Evolutionary conservation across 1,140 invertebrate genomes (phyloP), one percentile per base, ranked within the genome.

Genomic region (Drosophila repletoides): DNA sequence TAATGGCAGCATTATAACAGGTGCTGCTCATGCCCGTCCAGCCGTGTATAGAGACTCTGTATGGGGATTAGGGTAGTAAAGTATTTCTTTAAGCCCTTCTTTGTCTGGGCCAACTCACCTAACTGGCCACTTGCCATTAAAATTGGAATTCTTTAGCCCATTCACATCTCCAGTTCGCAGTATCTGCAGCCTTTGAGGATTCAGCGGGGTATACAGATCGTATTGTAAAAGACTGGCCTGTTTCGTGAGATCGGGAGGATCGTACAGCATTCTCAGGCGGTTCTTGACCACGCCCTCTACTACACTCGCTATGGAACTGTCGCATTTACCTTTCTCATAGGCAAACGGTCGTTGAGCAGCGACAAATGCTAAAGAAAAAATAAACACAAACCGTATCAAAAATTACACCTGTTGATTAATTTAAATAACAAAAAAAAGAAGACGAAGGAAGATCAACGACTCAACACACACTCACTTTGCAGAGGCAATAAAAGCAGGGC

Each of bases 111-210:
- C n/a, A n/a, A 46, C 65, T 41, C 14, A 89, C 88, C 88, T 83
- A 3, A 89, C 69, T 19, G 86, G 87, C 69, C 89, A 90, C 12
- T 71, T 84, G 6, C 64, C 9, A 84, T 91, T 88, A 9, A 91
- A 92, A 38, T 74, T 51, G 1, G 90, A 91, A 0, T 56, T 68
- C 58, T 41, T 65, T 3, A 89, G 69, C 36, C 45, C 36, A 7
- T 26, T 49, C 5, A 72, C 5, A 55, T 89, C 71, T 3, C 76
- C 88, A 3, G 72, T 36, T 3, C 53, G 48, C 9, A 89, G 36
- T 0, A 76, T 5, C 28, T 89, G 88, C 0, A 76, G 63, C 52
- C 69, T 10, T n/a, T 81, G 41, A 0, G 79, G 76, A 67, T 89
- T 89, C 0, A 56, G 31, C 0, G 79, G 73, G 0, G 88, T 89